Evolutionary conservation across 1,140 invertebrate genomes (phyloP), one percentile per base, ranked within the genome.

Genomic region (Camponotus vicinus): DNA sequence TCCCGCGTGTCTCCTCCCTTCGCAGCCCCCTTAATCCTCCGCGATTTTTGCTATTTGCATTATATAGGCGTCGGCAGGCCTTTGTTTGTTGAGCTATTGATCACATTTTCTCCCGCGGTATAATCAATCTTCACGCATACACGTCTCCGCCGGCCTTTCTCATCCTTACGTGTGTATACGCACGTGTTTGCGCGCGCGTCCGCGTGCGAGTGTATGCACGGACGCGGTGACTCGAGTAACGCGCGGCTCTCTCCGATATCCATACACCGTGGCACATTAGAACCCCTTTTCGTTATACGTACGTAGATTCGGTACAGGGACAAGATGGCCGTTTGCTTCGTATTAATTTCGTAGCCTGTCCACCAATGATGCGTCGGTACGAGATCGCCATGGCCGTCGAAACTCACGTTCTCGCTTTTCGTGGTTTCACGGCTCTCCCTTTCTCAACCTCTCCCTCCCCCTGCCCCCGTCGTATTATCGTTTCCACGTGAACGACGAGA

Each of bases 121-220:
- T 94, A 95, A 95, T 95, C 94, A 95, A 95, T 95, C 95, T 95
- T 95, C 91, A 92, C 93, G 90, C 92, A 93, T 90, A 94, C 92
- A 85, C 49, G 49, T 52, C 15, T 80, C 80, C 89, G 83, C 49
- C 85, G 83, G 77, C 64, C 84, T 90, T 89, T 61, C 92, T 88
- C 89, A 90, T 91, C 90, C 92, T 93, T 93, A 92, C 77, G 84
- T 92, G 32, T 79, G 52, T 57, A 70, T 13, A 86, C 86, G 64
- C 85, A 80, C 40, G 18, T 27, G 85, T 70, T 59, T 86, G 89
- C 73, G 83, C 78, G 69, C 86, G 69, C 40, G 75, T 88, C 89
- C 78, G 87, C 88, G 85, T 63, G 89, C 84, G 79, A 78, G 64
- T 78, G 61, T 85, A 87, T 92, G 91, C 86, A 87, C 90, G 88